phyloP scores from a whole-genome alignment of 1,140 invertebrate genomes.

The Hyles euphorbiae region DNA sequence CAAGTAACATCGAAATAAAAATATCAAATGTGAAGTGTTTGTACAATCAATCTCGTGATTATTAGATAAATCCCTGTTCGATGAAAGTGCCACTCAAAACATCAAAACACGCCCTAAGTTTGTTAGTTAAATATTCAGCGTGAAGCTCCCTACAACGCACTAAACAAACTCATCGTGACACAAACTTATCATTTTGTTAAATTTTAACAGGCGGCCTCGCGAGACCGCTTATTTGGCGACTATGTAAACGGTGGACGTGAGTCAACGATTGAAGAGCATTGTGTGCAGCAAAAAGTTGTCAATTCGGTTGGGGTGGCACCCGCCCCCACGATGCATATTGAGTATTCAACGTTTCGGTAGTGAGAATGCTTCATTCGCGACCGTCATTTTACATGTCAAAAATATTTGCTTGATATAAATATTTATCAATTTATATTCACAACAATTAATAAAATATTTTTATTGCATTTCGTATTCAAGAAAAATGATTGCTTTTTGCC shows the following conservation, averaged over 20 bases:
- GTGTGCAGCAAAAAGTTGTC: conserved; percentile 60
- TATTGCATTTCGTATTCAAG: no score
- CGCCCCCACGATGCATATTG: conserved; percentile 40
- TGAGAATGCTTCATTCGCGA: no score
- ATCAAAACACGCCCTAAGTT: conserved; percentile 31
- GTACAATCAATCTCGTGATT: no score
- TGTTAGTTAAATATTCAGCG: conserved; percentile 41
- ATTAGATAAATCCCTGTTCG: no score
- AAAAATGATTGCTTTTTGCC: no score
- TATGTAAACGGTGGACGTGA: conserved; percentile 31
- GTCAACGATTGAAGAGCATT: conserved; percentile 33
- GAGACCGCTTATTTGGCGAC: conserved; percentile 40
- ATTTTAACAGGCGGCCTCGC: conserved; percentile 47
- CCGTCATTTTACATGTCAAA: no score
- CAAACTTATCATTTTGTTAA: conserved; percentile 50
- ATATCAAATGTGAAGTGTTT: no score
- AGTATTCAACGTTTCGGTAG: no score
- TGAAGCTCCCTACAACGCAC: conserved; percentile 31
- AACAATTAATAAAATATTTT: no score
- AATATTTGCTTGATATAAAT: no score
- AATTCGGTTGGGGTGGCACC: conserved; percentile 41
- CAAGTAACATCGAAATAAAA: no score
- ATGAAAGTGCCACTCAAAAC: background rate
- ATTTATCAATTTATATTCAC: no score
- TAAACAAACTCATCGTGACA: conserved; percentile 50